Conservation (phyloP, 2,888 invertebrate genomes). For the Temnothorax unifasciatus region DNA sequence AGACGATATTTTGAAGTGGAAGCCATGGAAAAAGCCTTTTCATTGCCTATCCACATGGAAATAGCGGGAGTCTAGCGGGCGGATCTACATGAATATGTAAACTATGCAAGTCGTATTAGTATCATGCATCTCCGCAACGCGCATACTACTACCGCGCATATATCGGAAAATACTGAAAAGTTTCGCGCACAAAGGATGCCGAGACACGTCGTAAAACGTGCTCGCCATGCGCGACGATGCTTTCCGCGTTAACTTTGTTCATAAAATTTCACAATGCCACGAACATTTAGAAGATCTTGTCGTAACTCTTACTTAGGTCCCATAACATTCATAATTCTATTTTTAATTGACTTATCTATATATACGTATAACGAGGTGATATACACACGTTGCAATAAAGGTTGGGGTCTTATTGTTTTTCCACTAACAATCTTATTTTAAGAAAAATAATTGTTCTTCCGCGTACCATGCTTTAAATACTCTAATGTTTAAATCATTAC, state of each 20-base stretch:
- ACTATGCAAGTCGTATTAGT: slow-evolving; percentile 40
- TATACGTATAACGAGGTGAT: slow-evolving; percentile 1
- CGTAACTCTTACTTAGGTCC: slow-evolving; percentile 9
- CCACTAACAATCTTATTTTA: too few relatives aligned
- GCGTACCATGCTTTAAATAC: too few relatives aligned
- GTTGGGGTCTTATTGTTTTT: background rate
- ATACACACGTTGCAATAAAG: background rate
- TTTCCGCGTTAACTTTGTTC: slow-evolving; percentile 34
- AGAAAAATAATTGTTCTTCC: background rate
- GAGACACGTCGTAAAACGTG: slow-evolving; percentile 45
- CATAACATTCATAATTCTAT: slow-evolving; percentile 1
- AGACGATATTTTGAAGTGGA: slow-evolving; percentile 23
- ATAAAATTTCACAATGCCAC: slow-evolving; percentile 34
- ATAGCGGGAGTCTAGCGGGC: slow-evolving; percentile 7
- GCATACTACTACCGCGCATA: background rate
- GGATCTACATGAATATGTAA: slow-evolving; percentile 47
- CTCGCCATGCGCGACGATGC: slow-evolving; percentile 1
- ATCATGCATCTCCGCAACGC: slow-evolving; percentile 25
- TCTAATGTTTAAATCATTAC: background rate
- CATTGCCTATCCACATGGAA: slow-evolving; percentile 22
- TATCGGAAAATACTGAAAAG: slow-evolving; percentile 51
- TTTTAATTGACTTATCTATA: background rate
- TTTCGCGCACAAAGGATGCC: slow-evolving; percentile 44
- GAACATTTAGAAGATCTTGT: slow-evolving; percentile 19
- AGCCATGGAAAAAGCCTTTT: slow-evolving; percentile 16